Evolutionary conservation across 2,888 invertebrate genomes (phyloP).

Genomic region (Dyspetes luteomarginatus): DNA sequence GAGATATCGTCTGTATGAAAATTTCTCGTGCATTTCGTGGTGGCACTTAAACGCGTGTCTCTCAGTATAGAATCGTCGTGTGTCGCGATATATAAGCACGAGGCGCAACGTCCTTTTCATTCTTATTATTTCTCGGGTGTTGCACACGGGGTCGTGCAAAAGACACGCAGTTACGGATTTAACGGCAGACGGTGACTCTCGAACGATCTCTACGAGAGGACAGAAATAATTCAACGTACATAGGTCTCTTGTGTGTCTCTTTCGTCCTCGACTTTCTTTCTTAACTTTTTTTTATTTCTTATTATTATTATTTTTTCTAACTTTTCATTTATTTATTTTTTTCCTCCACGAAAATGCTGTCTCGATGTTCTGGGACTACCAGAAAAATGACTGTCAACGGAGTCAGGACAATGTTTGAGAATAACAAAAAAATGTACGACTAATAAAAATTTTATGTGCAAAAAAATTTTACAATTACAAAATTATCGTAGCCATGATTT

Average conservation of each 20-base stretch:
- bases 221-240: conserved; percentile 59
- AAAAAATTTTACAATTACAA: no score
- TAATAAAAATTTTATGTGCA: no score
- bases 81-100: conserved; percentile 19
- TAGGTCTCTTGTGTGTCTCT: conserved; percentile 34
- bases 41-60: conserved; percentile 9
- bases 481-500: no score
- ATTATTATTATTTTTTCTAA: not conserved
- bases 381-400: not conserved
- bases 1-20: conserved; percentile 8
- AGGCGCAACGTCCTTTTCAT: conserved; percentile 62
- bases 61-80: conserved; percentile 43
- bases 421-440: no score
- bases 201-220: conserved; percentile 52
- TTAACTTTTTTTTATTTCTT: not conserved
- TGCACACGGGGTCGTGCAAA: conserved; percentile 14
- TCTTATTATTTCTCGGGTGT: conserved; percentile 54
- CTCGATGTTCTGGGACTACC: not conserved
- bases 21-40: conserved; percentile 21
- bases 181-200: conserved; percentile 61
- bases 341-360: not conserved
- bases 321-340: not conserved
- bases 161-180: conserved; percentile 57
- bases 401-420: not conserved
- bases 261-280: conserved; percentile 44